These are phyloP conservation scores for Mythimna vitellina DNA, from an alignment of 2,888 invertebrate species.

Conservation along the genomic window DNA sequence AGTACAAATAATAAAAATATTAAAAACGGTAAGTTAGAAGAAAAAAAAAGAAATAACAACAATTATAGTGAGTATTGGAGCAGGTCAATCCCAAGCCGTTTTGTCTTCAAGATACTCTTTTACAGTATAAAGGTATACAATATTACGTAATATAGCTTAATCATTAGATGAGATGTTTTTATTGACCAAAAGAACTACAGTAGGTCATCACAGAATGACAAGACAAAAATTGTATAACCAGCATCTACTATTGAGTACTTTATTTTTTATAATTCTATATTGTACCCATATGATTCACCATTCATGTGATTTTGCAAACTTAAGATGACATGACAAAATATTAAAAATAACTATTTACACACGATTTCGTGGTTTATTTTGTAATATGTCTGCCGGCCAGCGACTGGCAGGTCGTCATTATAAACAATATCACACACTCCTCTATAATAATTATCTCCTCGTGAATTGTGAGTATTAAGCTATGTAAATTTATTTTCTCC, in stretches of 20 bases:
- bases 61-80: too few species aligned
- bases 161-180: background rate
- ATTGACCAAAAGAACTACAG: background rate
- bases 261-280: too few species aligned
- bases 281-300: background rate
- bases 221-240: background rate
- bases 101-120: too few species aligned
- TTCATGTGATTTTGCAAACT: background rate
- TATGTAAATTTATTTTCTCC: too few species aligned
- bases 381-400: background rate
- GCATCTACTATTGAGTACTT: background rate
- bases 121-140: too few species aligned
- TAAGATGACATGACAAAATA: background rate
- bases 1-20: too few species aligned
- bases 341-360: background rate
- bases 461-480: background rate
- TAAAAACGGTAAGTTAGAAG: too few species aligned
- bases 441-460: background rate
- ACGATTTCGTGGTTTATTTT: background rate
- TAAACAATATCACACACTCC: background rate
- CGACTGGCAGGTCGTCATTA: background rate
- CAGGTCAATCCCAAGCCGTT: too few species aligned
- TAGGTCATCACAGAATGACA: background rate
- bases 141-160: background rate
- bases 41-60: too few species aligned